Percentiles rank a stretch among this genome's conserved stretches.
phyloP scores from a whole-genome alignment of 2,888 invertebrate species.

The Agrotis clavis region DNA sequence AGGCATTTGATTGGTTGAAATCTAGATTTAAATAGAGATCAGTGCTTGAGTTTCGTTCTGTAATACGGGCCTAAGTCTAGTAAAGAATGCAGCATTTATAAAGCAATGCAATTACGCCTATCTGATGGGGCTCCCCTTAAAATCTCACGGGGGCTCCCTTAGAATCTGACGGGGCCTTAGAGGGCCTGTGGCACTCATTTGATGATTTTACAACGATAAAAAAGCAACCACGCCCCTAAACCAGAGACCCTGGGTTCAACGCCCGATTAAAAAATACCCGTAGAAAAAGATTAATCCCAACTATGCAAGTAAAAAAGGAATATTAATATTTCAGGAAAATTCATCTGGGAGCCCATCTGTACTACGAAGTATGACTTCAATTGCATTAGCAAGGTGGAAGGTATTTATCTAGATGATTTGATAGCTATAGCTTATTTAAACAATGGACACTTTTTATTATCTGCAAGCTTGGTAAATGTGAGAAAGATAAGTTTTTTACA shows the following conservation, averaged over 20 bases:
- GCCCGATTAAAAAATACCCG: background rate
- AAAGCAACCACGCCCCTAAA: background rate
- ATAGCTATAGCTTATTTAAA: conserved; percentile 4
- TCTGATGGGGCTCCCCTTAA: too few species aligned
- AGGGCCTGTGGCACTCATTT: too few species aligned
- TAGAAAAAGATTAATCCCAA: background rate
- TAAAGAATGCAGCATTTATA: too few species aligned
- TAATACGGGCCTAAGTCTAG: too few species aligned
- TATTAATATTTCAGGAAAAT: conserved; percentile 76
- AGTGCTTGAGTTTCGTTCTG: too few species aligned
- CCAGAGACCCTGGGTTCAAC: conserved; percentile 21
- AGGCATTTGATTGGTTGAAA: too few species aligned
- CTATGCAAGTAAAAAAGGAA: conserved; percentile 16
- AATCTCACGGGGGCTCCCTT: too few species aligned
- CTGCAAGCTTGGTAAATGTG: background rate
- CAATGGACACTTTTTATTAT: background rate
- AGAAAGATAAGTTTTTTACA: too few species aligned
- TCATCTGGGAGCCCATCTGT: conserved; percentile 80
- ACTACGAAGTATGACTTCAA: conserved; percentile 79
- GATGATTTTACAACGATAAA: too few species aligned
- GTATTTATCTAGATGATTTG: conserved; percentile 49
- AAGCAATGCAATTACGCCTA: too few species aligned
- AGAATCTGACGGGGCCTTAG: too few species aligned
- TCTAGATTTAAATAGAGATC: too few species aligned
- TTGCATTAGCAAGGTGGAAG: conserved; percentile 80